phyloP scores from a whole-genome alignment of 2,113 vertebrate genomes.

The Ginglymostoma cirratum region DNA sequence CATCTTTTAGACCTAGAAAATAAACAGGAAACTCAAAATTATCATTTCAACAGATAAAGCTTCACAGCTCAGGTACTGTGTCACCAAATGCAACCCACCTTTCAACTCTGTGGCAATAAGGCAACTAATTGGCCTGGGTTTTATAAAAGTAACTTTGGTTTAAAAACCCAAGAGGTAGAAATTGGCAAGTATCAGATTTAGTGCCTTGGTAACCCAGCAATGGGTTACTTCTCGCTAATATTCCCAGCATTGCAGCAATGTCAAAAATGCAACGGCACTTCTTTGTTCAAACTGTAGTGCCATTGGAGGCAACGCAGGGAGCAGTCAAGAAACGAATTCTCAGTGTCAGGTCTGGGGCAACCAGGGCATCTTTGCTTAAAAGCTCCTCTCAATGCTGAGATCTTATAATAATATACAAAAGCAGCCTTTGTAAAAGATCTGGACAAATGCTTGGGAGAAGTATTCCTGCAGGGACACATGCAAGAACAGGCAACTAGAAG shows the following conservation, averaged over 20 bases:
- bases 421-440: neutral
- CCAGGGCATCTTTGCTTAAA: neutral
- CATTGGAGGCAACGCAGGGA: neutral
- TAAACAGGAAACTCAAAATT: slow-evolving; percentile 22
- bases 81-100: neutral
- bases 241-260: neutral
- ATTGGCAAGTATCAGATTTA: neutral
- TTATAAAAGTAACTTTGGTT: neutral
- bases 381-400: too few species aligned
- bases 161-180: neutral
- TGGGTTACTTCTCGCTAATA: neutral
- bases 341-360: neutral
- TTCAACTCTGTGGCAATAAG: neutral
- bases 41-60: too few species aligned
- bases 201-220: neutral
- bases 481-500: too few species aligned
- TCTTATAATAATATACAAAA: too few species aligned
- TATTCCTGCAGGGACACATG: too few species aligned
- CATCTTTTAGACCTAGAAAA: slow-evolving; percentile 63
- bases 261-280: neutral
- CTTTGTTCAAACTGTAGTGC: neutral
- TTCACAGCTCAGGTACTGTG: neutral
- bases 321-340: neutral
- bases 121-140: neutral
- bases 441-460: neutral